Evolutionary conservation across 1,140 invertebrate species (phyloP), one percentile per base, ranked within the genome.

Genomic region (Listronotus bonariensis): DNA sequence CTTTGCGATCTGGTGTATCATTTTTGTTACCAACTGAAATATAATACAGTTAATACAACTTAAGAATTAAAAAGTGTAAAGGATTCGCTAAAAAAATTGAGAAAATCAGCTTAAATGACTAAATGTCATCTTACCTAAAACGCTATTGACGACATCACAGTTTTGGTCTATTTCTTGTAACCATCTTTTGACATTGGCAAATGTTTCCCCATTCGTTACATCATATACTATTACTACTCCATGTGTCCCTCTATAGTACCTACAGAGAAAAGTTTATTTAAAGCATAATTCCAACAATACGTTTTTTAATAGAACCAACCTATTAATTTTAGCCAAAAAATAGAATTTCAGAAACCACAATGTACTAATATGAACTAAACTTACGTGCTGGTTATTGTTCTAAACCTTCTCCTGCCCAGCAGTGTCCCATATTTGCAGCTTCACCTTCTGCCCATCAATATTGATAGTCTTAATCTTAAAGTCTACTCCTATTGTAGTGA

Each of bases 141-240:
- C 95, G 88, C 94, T 95, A 84, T 98, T 98, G 57, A 99, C 97
- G 76, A 96, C 92, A 86, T 99, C 97, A 88, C 97, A 99, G 84
- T 99, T 99, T 78, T 98, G 93, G 77, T 99, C 96, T 72, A 99
- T 99, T 85, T 99, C 97, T 77, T 98, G 94, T 34, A 98, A 84
- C 93, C 93, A 96, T 78, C 97, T 84, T 79, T 98, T 97, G 0
- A 99, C 96, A 83, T 99, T 99, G 51, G 95, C 95, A 85, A 99
- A 99, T 8, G 96, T 96, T 78, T 99, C 97, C 26, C 96, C 96
- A 82, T 93, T 98, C 49, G 93, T 96, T 20, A 99, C 97, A 87
- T 99, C 97, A 82, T 99, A 99, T 11, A 99, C 97, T 54, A 99
- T 95, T 75, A 99, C 96, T 40, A 99, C 97, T 57, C 97, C 97